A percentile compares a stretch with the other conserved stretches of the same genome.
Conservation (phyloP, 2,113 vertebrate genomes). For the Propithecus coquereli region DNA sequence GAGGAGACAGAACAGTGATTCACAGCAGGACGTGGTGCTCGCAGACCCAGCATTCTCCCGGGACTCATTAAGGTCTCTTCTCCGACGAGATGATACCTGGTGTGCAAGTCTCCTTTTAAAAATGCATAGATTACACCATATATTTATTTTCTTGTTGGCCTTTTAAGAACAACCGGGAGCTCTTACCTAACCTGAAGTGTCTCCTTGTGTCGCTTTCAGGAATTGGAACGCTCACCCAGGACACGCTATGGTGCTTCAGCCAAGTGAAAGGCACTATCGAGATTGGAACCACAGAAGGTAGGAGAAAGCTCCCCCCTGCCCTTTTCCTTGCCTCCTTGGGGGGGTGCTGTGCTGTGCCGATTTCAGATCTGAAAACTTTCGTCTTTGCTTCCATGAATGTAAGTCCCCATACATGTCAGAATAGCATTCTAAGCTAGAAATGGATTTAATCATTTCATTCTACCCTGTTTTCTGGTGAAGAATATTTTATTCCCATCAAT, state of each 20-base stretch:
- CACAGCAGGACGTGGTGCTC: not conserved
- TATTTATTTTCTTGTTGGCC: not conserved
- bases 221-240: conserved; percentile 80
- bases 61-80: not conserved
- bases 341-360: not conserved
- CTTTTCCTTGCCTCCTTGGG: not conserved
- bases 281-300: conserved; percentile 81
- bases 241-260: conserved; percentile 83
- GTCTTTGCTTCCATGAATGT: not conserved
- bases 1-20: conserved; percentile 71
- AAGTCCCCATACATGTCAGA: not conserved
- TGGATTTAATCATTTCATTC: not conserved
- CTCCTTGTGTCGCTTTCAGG: conserved; percentile 72
- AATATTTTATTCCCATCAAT: not conserved
- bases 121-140: accelerated
- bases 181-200: conserved; percentile 29
- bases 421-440: not conserved
- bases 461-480: not conserved
- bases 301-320: not conserved
- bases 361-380: not conserved
- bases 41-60: not conserved
- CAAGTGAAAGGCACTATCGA: conserved; percentile 82
- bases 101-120: conserved; percentile 60
- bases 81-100: conserved; percentile 77
- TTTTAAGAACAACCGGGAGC: not conserved